phyloP scores from a whole-genome alignment of 1,140 invertebrate species.

The Brachionus asplanchnoidis region DNA sequence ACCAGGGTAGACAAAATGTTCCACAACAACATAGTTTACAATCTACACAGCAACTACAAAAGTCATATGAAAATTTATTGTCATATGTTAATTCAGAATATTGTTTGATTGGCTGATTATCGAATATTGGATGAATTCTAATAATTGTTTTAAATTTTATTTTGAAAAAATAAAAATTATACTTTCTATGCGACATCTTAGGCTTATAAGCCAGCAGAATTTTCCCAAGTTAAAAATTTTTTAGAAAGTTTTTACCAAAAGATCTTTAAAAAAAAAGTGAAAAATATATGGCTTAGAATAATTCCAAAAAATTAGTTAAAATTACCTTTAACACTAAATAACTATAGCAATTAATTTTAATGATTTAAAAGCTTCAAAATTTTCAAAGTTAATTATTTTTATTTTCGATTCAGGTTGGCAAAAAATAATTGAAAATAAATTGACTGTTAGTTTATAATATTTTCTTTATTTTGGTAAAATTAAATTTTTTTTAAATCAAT shows the following conservation, averaged over 20 bases:
- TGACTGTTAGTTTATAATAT: not conserved
- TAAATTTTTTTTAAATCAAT: not conserved
- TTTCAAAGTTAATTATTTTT: not conserved
- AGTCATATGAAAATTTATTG: slow-evolving; percentile 9
- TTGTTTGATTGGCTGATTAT: not conserved
- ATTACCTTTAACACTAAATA: not conserved
- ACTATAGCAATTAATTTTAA: not conserved
- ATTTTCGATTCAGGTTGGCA: not conserved
- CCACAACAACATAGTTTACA: slow-evolving; percentile 13
- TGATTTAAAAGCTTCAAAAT: not conserved
- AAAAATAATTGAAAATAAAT: not conserved
- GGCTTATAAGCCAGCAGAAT: not conserved
- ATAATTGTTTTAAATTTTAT: not conserved
- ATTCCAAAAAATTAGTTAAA: not conserved
- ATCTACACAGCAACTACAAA: slow-evolving; percentile 30
- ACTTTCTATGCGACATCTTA: not conserved
- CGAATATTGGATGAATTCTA: not conserved
- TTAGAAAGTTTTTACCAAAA: not conserved
- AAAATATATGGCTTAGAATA: not conserved
- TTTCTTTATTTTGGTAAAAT: not conserved
- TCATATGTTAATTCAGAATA: slow-evolving; percentile 27
- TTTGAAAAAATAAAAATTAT: not conserved
- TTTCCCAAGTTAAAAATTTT: not conserved
- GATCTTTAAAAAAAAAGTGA: not conserved
- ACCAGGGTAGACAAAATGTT: slow-evolving; percentile 36